Base-by-base conservation (phyloP, 2,888 invertebrate genomes). In the Tetranychus piercei region DNA sequence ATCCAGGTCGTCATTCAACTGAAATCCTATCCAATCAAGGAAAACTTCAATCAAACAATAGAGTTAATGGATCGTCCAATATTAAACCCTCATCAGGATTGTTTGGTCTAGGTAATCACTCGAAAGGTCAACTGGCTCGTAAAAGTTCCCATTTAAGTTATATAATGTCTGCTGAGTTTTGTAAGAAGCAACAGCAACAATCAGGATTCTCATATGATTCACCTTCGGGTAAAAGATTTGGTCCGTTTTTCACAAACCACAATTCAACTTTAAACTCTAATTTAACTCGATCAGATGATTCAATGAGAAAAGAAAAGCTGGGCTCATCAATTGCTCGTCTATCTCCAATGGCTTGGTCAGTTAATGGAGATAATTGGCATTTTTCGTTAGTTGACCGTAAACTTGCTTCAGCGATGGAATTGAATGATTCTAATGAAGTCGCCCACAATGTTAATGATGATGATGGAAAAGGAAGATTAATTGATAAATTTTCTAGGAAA, bases 1-100 rank as follows among this genome's bases (percentile, higher is more conserved):
- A 55, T 55, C 55, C 55, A 5, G 55, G 55, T 55, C 55, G 55
- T 55, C 55, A 55, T 55, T 74, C 66, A 69, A 69, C 15, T 66
- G 69, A 11, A 67, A 44, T 67, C 45, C 66, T 9, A 74, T 45
- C 23, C 66, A 66, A n/a, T 7, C 69, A 66, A 44, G 44, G 22
- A 44, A 15, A 44, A 74, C n/a, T 55, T 15, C 55, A 55, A 15
- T 55, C 15, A 55, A 55, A 55, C 15, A 55, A 55, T 55, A 55
- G 55, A 55, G 11, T 15, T 6, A 55, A 55, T 55, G 69, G 69
- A 9, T 69, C 69, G n/a, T 23, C 22, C 9, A 15, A 9, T 15
- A 55, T 55, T 55, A 55, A 9, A 15, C 9, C 9, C 6, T 45
- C 45, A 7, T 55, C 55, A 2, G 9, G 11, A 55, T 55, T 15